Conservation (phyloP, 2,888 invertebrate genomes). For the Oegoconia quadripuncta region DNA sequence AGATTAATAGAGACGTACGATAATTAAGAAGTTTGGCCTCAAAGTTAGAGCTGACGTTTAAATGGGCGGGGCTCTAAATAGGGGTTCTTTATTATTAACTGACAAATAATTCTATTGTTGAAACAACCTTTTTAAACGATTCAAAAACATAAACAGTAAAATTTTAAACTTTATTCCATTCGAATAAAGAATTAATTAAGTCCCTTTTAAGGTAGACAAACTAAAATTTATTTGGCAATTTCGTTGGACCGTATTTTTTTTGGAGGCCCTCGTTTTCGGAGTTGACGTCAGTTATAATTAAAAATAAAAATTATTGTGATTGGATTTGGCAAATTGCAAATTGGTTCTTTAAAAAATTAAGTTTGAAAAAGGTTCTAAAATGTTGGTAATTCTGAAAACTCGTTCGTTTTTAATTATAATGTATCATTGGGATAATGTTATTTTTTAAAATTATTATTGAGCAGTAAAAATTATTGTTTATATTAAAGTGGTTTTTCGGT, state of each 20-base stretch:
- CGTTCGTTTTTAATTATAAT: conserved; percentile 9
- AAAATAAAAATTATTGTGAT: conserved; percentile 74
- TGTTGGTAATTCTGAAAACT: conserved; percentile 7
- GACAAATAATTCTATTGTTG: conserved; percentile 62
- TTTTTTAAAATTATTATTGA: too few species aligned
- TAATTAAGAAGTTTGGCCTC: conserved; percentile 41
- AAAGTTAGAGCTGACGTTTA: conserved; percentile 28
- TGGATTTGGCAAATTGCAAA: conserved; percentile 75
- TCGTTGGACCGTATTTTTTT: conserved; percentile 25
- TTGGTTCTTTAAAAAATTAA: conserved; percentile 46
- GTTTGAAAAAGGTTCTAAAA: conserved; percentile 26
- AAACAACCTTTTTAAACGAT: conserved; percentile 8
- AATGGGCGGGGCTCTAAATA: conserved; percentile 39
- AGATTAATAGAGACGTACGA: too few species aligned
- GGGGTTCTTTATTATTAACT: conserved; percentile 50
- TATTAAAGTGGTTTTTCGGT: too few species aligned
- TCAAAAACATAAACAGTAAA: neutral
- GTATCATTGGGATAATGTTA: neutral
- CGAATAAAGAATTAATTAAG: conserved; percentile 2
- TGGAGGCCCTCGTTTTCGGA: conserved; percentile 28
- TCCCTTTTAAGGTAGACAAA: neutral
- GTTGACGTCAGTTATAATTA: conserved; percentile 59
- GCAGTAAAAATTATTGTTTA: too few species aligned
- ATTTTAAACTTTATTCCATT: conserved; percentile 1
- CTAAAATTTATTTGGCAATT: conserved; percentile 14